Base-by-base conservation (phyloP, 2,797 vertebrate genomes). In the Cossypha polioptera region DNA sequence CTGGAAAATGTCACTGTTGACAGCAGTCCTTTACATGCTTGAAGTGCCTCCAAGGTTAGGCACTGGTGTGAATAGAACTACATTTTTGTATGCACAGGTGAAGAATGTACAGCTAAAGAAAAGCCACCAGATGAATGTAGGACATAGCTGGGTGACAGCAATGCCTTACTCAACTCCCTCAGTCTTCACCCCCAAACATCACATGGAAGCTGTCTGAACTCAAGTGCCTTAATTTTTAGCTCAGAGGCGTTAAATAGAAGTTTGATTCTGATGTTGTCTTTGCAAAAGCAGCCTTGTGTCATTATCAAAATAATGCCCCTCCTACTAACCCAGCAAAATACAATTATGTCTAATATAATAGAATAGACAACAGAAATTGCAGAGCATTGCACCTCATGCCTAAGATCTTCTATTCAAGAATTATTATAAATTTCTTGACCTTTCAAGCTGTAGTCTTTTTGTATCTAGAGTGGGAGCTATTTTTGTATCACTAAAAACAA, bases 401-500 rank as follows among this genome's bases (percentile, higher is more conserved):
- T 61, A 47, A 87, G 21, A 48, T 61, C 16, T 73, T 50, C 69
- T 91, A 36, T 84, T 43, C 66, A 58, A 53, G 13, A 91, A 86
- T 38, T 51, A 69, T 67, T 90, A 59, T 26, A 55, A 89, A 91
- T 90, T 78, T 86, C 7, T 66, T 95, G 50, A 88, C 62, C 74
- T 94, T 93, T 93, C 33, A 77, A 75, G 16, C 11, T 51, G 10
- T 75, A 89, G 59, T 55, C 8, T 47, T 90, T 80, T 77, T 75
- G 16, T 63, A 73, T 50, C 35, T 48, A 71, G 42, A 43, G 11
- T 42, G 3, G 7, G 81, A 92, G 29, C 33, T 90, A 69, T 94
- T 95, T 97, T 93, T 95, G 21, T 72, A 89, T 51, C 22, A 48
- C 33, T 45, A 31, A 20, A 78, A 86, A 79, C 66, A 90, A 75